Evolutionary conservation across 2,797 vertebrate genomes (phyloP).

Genomic region (Cirrhinus molitorella): DNA sequence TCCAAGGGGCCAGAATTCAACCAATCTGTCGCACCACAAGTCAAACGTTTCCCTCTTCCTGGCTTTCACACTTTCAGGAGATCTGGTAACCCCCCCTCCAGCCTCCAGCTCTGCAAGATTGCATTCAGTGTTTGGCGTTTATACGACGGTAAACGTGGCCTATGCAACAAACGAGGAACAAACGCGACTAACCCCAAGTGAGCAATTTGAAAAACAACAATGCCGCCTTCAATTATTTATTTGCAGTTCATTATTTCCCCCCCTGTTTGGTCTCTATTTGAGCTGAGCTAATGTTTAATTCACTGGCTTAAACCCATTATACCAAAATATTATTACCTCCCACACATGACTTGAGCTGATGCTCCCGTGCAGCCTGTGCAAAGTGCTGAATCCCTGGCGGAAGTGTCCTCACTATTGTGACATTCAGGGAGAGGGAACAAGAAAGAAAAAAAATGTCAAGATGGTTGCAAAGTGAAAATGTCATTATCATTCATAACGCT

Average conservation of each 20-base stretch:
- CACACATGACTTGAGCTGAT: constrained; percentile 27
- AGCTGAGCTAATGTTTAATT: constrained; percentile 64
- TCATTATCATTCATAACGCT: constrained; percentile 44
- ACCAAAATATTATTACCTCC: constrained; percentile 60
- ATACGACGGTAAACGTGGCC: constrained; percentile 52
- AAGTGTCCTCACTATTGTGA: constrained; percentile 21
- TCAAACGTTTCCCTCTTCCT: constrained; percentile 35
- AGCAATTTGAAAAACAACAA: constrained; percentile 72
- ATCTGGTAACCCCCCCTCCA: constrained; percentile 13
- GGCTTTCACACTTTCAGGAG: constrained; percentile 32
- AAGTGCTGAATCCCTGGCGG: neutral
- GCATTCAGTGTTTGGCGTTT: constrained; percentile 50
- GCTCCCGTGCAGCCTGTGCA: constrained; percentile 21
- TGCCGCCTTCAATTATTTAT: constrained; percentile 67
- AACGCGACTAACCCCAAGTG: constrained; percentile 70
- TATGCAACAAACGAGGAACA: constrained; percentile 63
- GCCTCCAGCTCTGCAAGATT: constrained; percentile 25
- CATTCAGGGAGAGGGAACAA: constrained; percentile 36
- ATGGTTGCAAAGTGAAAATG: constrained; percentile 22
- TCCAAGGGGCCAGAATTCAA: constrained; percentile 21
- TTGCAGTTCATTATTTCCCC: constrained; percentile 58
- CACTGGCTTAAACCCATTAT: constrained; percentile 62
- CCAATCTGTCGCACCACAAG: neutral
- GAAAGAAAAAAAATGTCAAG: neutral
- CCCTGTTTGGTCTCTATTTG: constrained; percentile 53